Percentiles rank a stretch among this genome's conserved stretches.
Conservation (phyloP, 2,113 vertebrate species). For the Lepisosteus oculatus region DNA sequence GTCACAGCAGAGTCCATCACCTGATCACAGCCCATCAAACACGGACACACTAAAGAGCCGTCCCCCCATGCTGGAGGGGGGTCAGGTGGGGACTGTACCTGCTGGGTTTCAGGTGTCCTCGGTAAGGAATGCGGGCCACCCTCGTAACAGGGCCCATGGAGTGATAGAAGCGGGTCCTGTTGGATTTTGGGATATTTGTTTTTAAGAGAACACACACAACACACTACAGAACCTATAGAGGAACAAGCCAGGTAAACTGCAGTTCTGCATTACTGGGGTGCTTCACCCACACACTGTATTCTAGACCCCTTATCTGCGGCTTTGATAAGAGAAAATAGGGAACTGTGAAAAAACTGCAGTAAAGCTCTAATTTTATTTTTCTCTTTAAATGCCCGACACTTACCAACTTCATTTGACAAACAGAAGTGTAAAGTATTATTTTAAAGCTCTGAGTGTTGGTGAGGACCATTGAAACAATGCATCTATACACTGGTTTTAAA, state of each 20-base stretch:
- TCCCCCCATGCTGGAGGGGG: slow-evolving; percentile 28
- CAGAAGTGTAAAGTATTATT: too few relatives aligned
- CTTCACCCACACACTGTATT: neutral
- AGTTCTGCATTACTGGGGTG: neutral
- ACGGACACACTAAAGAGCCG: slow-evolving; percentile 15
- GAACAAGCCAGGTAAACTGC: neutral
- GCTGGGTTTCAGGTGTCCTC: slow-evolving; percentile 94
- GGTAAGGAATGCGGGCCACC: slow-evolving; percentile 93
- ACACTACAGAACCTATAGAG: too few relatives aligned
- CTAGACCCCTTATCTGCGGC: too few relatives aligned
- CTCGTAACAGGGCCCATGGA: slow-evolving; percentile 96
- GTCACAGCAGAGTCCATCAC: slow-evolving; percentile 51
- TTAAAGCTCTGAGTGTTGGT: too few relatives aligned
- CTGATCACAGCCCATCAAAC: slow-evolving; percentile 18
- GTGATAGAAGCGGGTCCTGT: slow-evolving; percentile 99
- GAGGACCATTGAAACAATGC: too few relatives aligned
- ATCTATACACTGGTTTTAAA: too few relatives aligned
- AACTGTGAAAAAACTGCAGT: too few relatives aligned
- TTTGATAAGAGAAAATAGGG: too few relatives aligned
- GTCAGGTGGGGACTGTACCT: slow-evolving; percentile 74
- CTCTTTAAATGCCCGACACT: too few relatives aligned
- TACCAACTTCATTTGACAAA: too few relatives aligned
- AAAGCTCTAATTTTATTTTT: too few relatives aligned
- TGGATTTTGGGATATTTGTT: slow-evolving; percentile 86
- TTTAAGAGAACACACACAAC: neutral